phyloP scores from a whole-genome alignment of 2,888 invertebrate genomes.

The Lutraria lutraria region DNA sequence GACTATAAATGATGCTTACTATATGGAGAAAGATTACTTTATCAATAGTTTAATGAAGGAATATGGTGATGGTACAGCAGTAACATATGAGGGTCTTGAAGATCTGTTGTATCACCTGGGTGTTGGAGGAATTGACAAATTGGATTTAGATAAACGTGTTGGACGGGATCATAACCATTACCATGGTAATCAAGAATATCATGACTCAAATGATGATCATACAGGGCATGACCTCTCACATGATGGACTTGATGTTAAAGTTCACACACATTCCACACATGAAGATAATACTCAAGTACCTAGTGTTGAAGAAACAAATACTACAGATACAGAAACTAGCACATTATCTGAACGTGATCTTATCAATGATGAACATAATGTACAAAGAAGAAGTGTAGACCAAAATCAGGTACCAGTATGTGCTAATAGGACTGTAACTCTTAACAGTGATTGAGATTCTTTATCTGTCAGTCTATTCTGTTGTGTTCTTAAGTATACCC shows the following conservation, averaged over 20 bases:
- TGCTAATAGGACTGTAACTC: neutral
- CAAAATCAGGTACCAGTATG: conserved; percentile 16
- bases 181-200: neutral
- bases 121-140: conserved; percentile 54
- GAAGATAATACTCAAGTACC: neutral
- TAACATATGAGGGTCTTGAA: conserved; percentile 73
- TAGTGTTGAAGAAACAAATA: neutral
- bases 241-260: neutral
- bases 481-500: too few relatives aligned
- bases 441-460: too few relatives aligned
- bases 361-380: conserved; percentile 15
- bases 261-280: conserved; percentile 16
- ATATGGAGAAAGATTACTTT: conserved; percentile 55
- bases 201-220: conserved; percentile 32
- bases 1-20: conserved; percentile 16
- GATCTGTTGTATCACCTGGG: conserved; percentile 70
- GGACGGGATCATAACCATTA: conserved; percentile 18
- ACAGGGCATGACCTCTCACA: conserved; percentile 5
- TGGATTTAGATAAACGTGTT: conserved; percentile 46
- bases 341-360: neutral
- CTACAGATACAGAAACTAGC: neutral
- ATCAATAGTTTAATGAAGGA: conserved; percentile 63
- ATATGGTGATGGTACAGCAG: conserved; percentile 69
- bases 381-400: neutral
- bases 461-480: too few relatives aligned